Percentiles rank a stretch among this genome's conserved stretches.
These are phyloP conservation scores for Agrypnus murinus DNA, from an alignment of 2,888 invertebrate species.

Conservation along the genomic window DNA sequence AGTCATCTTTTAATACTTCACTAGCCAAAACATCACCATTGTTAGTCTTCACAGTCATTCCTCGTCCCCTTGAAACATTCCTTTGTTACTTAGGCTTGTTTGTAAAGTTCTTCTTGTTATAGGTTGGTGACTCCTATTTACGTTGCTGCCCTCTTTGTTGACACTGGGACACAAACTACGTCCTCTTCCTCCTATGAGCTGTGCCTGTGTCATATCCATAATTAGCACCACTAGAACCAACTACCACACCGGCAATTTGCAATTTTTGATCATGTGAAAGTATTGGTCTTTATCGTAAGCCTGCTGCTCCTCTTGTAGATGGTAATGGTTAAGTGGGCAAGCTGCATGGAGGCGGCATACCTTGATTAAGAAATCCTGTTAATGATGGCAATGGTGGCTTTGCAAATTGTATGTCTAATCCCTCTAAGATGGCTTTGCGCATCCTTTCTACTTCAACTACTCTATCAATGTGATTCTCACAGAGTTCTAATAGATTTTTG, in stretches of 20 bases:
- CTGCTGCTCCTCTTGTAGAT: constrained; percentile 71
- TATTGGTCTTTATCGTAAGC: constrained; percentile 73
- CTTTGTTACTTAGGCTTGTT: constrained; percentile 65
- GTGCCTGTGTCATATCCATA: constrained; percentile 72
- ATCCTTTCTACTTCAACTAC: constrained; percentile 92
- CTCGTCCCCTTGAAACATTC: constrained; percentile 58
- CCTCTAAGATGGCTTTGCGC: constrained; percentile 91
- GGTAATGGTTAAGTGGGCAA: constrained; percentile 71
- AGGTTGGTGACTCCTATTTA: constrained; percentile 65
- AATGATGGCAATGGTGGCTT: constrained; percentile 79
- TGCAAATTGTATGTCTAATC: constrained; percentile 86
- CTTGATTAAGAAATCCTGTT: constrained; percentile 68
- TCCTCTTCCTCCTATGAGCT: constrained; percentile 59
- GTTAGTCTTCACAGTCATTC: constrained; percentile 68
- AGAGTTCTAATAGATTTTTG: constrained; percentile 85
- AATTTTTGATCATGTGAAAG: constrained; percentile 82
- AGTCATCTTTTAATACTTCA: constrained; percentile 64
- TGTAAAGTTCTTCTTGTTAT: constrained; percentile 65
- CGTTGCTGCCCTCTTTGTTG: constrained; percentile 55
- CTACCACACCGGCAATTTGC: constrained; percentile 91
- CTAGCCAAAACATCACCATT: constrained; percentile 68
- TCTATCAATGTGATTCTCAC: constrained; percentile 88
- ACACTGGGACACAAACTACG: constrained; percentile 50
- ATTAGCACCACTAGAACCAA: constrained; percentile 92
- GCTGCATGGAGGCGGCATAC: constrained; percentile 70